Base-by-base conservation (phyloP, 2,888 invertebrate species). In the Lymantria dispar region DNA sequence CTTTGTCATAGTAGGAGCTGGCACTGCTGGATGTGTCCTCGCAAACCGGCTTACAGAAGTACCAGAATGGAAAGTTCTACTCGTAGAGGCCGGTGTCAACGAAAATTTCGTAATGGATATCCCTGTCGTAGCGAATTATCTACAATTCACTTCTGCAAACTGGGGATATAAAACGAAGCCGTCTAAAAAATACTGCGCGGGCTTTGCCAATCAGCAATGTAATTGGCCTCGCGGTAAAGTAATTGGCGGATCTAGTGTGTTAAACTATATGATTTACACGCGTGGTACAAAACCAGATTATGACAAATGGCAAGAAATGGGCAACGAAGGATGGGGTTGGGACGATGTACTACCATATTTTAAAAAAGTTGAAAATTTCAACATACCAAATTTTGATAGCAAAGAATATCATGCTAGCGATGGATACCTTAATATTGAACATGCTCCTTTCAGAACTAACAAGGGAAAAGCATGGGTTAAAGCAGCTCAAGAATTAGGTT, bases 91-190 rank as follows among this genome's bases (percentile, higher is more conserved):
- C 1, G 96, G 96, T 50, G 83, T 83, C 13, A 92, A 92, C 8
- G 96, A 96, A 81, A 94, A 94, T 69, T 93, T 92, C 48, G 67
- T 95, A 9, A 96, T 95, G 95, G 96, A 96, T 72, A 91, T 96
- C 30, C 96, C 96, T 0, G 83, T 95, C n/a, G 72, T 95, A 2
- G 95, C 95, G 2, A 94, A 94, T 73, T 94, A 94, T 64, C 83
- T 96, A 8, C 96, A 96, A 70, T 92, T 95, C 64, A 93, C 93
- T 7, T 89, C 93, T 40, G 93, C 95, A 42, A 96, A 96, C 74
- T 97, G 97, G 97, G 94, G 92, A 60, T 97, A 96, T 79, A 94
- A 94, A 73, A 96, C 96, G 0, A 94, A 95, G 75, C 95, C 96
- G 0, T 96, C 95, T 11, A 90, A 93, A 41, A 92, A 87, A 47